Evolutionary conservation across 2,888 invertebrate genomes (phyloP).

Genomic region (Patella depressa): DNA sequence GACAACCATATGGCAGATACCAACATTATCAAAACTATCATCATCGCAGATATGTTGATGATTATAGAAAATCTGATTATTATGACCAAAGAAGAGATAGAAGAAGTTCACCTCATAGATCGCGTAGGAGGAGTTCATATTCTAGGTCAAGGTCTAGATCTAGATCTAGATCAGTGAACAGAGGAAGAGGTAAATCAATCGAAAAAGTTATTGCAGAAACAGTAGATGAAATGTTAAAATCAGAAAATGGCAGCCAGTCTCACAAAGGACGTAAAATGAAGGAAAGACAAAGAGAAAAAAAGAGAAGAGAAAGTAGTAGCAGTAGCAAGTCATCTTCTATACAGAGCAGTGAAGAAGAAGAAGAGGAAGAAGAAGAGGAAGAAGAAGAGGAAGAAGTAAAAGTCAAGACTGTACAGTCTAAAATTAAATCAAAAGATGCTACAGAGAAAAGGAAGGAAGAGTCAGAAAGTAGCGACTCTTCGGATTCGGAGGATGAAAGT

Average conservation of each 20-base stretch:
- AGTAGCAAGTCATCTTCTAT: background rate
- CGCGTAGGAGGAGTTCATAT: background rate
- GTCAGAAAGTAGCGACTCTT: slow-evolving; percentile 14
- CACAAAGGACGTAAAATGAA: slow-evolving; percentile 11
- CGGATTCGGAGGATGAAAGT: slow-evolving; percentile 28
- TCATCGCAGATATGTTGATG: too few relatives aligned
- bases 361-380: slow-evolving; percentile 19
- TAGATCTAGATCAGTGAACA: background rate
- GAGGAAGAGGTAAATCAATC: slow-evolving; percentile 15
- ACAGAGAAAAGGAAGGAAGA: slow-evolving; percentile 18
- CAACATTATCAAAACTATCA: background rate
- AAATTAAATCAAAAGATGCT: slow-evolving; percentile 17
- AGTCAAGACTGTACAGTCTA: slow-evolving; percentile 28
- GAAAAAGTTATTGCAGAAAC: slow-evolving; percentile 14
- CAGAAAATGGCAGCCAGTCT: background rate
- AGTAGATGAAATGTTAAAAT: slow-evolving; percentile 7
- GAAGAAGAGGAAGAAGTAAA: slow-evolving; percentile 32
- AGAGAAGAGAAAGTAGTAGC: slow-evolving; percentile 1
- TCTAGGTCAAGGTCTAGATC: background rate
- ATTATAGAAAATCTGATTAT: background rate
- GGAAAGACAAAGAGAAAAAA: slow-evolving; percentile 13
- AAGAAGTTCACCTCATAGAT: background rate
- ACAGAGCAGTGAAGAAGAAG: slow-evolving; percentile 15
- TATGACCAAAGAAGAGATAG: background rate
- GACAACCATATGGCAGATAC: background rate